Percentiles rank a stretch among this genome's conserved stretches.
Conservation (phyloP, 2,888 invertebrate species). For the Drosophila anomelani region DNA sequence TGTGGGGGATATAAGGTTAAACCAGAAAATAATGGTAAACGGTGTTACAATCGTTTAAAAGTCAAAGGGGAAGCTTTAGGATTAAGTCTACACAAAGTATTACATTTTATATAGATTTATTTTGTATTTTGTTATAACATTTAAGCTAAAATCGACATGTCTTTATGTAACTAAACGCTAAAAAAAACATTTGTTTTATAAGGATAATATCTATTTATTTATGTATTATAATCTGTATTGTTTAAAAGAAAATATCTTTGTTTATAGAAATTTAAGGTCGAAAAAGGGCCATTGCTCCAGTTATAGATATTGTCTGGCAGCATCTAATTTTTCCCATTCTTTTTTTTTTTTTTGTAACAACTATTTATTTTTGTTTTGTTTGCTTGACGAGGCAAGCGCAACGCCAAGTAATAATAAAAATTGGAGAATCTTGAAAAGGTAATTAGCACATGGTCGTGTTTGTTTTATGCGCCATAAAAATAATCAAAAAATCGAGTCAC, state of each 20-base stretch:
- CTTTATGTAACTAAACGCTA: background rate
- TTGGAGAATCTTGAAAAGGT: constrained; percentile 75
- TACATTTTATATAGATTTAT: background rate
- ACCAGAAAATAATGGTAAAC: background rate
- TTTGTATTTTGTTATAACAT: background rate
- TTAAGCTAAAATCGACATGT: background rate
- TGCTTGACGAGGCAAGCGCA: constrained; percentile 33
- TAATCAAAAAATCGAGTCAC: constrained; percentile 58
- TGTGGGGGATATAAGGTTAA: constrained; percentile 13
- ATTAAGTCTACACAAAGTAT: background rate
- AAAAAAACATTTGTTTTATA: background rate
- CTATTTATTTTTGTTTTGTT: constrained; percentile 30
- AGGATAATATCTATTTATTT: background rate
- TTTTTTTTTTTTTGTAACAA: constrained; percentile 2
- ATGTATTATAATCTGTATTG: no score
- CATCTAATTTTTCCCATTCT: background rate
- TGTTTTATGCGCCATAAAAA: constrained; percentile 60
- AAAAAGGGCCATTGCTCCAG: constrained; percentile 1
- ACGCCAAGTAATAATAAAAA: constrained; percentile 49
- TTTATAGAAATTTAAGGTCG: no score
- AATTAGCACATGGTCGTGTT: constrained; percentile 70
- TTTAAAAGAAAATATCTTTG: no score
- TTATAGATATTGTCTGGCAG: background rate
- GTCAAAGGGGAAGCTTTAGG: background rate
- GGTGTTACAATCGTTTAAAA: constrained; percentile 4